A percentile compares a stretch with the other conserved stretches of the same genome.
Conservation (phyloP, 35 echinoderm and acorn worm genomes). For the Stichopus chloronotus region DNA sequence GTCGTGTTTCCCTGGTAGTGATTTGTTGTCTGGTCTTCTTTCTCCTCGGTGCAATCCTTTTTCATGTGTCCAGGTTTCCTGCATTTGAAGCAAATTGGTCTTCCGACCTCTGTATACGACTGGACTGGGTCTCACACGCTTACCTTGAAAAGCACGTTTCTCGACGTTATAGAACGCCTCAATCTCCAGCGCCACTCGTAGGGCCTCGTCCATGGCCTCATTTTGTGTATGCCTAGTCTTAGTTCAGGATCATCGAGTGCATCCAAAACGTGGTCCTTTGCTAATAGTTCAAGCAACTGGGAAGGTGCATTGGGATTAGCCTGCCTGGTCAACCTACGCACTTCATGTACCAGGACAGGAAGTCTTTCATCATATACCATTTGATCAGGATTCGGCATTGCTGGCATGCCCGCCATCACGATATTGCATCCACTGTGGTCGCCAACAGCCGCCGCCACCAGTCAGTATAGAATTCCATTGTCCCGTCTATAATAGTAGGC, state of each 20-base stretch:
- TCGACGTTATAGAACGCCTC: constrained; percentile 8
- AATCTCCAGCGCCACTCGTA: neutral
- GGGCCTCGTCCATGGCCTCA: neutral
- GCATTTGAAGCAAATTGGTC: constrained; percentile 22
- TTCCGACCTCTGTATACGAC: neutral
- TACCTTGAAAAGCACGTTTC: constrained; percentile 24
- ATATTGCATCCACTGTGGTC: neutral
- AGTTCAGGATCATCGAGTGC: constrained; percentile 42
- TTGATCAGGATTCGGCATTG: neutral
- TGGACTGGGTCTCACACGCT: neutral
- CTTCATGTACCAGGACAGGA: neutral
- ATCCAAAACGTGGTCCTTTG: constrained; percentile 37
- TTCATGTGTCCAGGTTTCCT: constrained; percentile 27
- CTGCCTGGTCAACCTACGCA: neutral
- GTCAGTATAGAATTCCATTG: neutral
- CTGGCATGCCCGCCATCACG: neutral
- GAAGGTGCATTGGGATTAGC: neutral
- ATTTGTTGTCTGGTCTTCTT: neutral
- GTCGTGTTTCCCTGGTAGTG: neutral
- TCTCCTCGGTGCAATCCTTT: neutral
- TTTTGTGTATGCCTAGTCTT: constrained; percentile 1
- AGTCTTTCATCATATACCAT: neutral
- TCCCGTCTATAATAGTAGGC: neutral
- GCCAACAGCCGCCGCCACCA: neutral
- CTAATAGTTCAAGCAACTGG: neutral